A percentile compares a stretch with the other conserved stretches of the same genome.
phyloP scores from a whole-genome alignment of 2,797 vertebrate species.

The Enteromius unitaeniatus region DNA sequence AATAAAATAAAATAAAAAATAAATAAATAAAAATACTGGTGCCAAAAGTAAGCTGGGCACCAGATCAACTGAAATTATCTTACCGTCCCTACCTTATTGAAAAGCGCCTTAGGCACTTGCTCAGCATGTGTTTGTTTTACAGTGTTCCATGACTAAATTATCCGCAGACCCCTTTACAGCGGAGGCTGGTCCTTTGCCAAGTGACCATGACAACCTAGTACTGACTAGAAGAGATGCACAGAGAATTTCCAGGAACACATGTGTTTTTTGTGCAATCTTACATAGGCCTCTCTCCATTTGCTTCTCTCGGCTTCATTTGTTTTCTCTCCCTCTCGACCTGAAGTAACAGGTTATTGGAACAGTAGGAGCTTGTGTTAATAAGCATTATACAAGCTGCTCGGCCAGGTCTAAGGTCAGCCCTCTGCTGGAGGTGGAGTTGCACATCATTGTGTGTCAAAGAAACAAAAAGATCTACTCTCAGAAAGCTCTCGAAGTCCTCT shows the following conservation, averaged over 20 bases:
- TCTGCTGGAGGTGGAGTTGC: constrained; percentile 22
- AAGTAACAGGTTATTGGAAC: constrained; percentile 30
- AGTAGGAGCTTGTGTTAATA: constrained; percentile 35
- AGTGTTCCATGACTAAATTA: constrained; percentile 34
- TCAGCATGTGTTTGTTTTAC: constrained; percentile 58
- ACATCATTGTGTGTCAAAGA: constrained; percentile 6
- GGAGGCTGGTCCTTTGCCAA: constrained; percentile 62
- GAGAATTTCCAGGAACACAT: constrained; percentile 59
- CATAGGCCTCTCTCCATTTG: not conserved
- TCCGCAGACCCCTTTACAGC: constrained; percentile 30
- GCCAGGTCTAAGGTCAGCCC: constrained; percentile 40
- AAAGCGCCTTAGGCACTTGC: constrained; percentile 49
- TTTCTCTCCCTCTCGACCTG: not conserved
- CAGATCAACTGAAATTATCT: constrained; percentile 62
- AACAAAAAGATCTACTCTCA: constrained; percentile 5
- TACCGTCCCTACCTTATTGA: constrained; percentile 42
- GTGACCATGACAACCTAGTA: constrained; percentile 65
- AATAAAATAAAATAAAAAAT: no score
- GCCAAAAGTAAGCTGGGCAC: constrained; percentile 2
- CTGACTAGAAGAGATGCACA: constrained; percentile 59
- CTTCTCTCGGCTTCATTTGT: not conserved
- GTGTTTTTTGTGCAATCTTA: not conserved
- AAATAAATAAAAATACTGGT: no score
- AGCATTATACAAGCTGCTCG: not conserved
- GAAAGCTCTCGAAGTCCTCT: not conserved